Evolutionary conservation across 2,113 vertebrate genomes (phyloP).

Genomic region (Brachypteracias leptosomus): DNA sequence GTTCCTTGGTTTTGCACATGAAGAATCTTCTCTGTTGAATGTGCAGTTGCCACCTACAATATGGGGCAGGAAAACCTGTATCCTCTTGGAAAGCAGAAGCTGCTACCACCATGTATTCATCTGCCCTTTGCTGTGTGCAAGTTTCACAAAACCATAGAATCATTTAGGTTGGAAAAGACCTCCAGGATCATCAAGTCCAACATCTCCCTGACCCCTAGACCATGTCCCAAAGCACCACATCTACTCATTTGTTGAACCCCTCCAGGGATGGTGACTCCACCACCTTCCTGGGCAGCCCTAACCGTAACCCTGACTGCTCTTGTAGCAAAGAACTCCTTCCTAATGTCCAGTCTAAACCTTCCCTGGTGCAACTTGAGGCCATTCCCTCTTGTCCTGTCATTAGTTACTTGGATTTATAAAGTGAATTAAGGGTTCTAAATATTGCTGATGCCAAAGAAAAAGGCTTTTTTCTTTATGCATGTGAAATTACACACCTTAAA

Average conservation of each 20-base stretch:
- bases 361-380: no score
- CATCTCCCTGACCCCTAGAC: no score
- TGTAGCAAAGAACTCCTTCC: no score
- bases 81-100: neutral
- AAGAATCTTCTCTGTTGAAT: neutral
- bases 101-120: fast-evolving
- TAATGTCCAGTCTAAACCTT: no score
- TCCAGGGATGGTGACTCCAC: no score
- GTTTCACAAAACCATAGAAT: neutral
- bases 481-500: neutral
- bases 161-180: no score
- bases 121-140: neutral
- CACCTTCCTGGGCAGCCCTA: no score
- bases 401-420: neutral
- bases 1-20: neutral
- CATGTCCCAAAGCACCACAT: no score
- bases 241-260: no score
- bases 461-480: neutral
- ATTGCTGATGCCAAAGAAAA: neutral
- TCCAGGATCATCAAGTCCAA: no score
- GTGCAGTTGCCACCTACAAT: neutral
- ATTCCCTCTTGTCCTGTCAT: no score
- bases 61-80: neutral
- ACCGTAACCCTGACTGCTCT: no score
- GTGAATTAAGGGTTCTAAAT: neutral